Evolutionary conservation across 1,140 invertebrate genomes (phyloP).

Genomic region (Tetramorium parvispinum): DNA sequence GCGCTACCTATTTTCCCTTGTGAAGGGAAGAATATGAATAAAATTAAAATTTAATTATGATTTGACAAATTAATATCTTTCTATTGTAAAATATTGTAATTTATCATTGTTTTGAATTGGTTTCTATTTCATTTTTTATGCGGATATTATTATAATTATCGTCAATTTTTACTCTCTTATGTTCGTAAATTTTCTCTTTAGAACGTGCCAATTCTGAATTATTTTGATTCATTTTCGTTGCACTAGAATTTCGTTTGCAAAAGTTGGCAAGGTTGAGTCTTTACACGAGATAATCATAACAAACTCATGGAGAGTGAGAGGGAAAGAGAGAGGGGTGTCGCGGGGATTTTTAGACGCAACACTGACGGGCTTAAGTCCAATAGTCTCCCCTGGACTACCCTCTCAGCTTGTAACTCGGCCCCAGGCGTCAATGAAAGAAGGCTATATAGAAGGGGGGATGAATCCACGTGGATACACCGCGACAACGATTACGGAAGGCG

Average conservation of each 20-base stretch:
- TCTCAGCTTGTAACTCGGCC: conserved; percentile 32
- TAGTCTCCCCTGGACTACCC: conserved; percentile 28
- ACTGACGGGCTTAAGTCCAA: conserved; percentile 69
- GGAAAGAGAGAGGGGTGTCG: not conserved
- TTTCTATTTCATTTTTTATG: not conserved
- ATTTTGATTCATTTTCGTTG: not conserved
- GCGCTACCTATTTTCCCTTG: not conserved
- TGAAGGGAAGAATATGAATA: not conserved
- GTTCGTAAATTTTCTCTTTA: not conserved
- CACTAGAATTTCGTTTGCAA: not conserved
- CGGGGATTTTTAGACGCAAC: conserved; percentile 62
- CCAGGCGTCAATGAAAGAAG: conserved; percentile 70
- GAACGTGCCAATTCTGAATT: not conserved
- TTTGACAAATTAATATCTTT: conserved; percentile 17
- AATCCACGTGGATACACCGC: conserved; percentile 66
- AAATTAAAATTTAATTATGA: not conserved
- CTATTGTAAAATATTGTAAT: conserved; percentile 11
- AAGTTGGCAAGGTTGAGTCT: conserved; percentile 39
- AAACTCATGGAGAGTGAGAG: conserved; percentile 64
- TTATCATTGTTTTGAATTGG: not conserved
- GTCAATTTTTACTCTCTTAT: not conserved
- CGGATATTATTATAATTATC: not conserved
- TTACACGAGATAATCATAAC: conserved; percentile 70
- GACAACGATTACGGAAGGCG: conserved; percentile 60
- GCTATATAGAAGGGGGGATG: conserved; percentile 52